Evolutionary conservation across 2,888 invertebrate species (phyloP).

Genomic region (Caenorhabditis panamensis): DNA sequence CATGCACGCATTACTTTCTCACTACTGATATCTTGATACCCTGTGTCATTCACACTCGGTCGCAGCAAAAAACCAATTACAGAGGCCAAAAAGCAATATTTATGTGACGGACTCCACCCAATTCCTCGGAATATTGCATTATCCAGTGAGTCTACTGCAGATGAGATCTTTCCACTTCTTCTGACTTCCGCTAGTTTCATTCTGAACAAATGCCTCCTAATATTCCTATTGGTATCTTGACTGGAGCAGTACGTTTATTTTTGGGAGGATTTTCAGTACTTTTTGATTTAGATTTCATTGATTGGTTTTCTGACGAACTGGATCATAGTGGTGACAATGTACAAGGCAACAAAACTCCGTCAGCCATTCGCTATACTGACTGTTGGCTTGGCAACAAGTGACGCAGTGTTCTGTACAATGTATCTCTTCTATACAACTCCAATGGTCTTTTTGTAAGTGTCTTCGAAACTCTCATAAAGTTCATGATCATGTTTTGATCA

Average conservation of each 20-base stretch:
- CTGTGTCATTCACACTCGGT: neutral
- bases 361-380: conserved; percentile 4
- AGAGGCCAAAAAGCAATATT: conserved; percentile 11
- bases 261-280: neutral
- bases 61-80: neutral
- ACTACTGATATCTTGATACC: neutral
- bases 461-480: too few relatives aligned
- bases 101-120: neutral
- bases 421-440: conserved; percentile 15
- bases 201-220: neutral
- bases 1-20: neutral
- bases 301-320: neutral
- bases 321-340: neutral
- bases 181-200: neutral
- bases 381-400: neutral
- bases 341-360: neutral
- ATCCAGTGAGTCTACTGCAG: neutral
- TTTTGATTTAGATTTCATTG: neutral
- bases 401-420: neutral
- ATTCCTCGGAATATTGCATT: neutral
- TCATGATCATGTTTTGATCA: neutral
- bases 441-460: conserved; percentile 2
- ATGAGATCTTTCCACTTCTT: neutral
- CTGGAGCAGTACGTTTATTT: neutral
- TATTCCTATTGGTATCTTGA: neutral